Conservation (phyloP, 2,113 vertebrate genomes). For the Periophthalmodon schlosseri region DNA sequence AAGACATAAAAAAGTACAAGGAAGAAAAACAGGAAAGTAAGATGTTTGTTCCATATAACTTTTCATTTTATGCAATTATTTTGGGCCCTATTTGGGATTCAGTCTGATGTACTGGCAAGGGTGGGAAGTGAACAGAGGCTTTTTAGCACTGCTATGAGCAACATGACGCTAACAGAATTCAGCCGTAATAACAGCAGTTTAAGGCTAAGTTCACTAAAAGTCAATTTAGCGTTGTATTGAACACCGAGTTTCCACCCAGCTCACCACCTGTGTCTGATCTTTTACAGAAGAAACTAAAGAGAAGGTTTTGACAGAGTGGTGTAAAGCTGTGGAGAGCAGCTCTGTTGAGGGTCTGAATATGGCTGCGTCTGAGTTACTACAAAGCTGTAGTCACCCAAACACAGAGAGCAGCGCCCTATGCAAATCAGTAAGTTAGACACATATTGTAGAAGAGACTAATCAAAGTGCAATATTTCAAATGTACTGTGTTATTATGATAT, state of each 20-base stretch:
- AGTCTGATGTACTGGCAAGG: background rate
- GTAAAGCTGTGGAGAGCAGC: conserved; percentile 71
- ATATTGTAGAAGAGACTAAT: background rate
- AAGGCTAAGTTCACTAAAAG: too few species aligned
- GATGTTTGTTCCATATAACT: background rate
- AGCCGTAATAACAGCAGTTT: too few species aligned
- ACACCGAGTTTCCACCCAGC: too few species aligned
- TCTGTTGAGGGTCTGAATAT: conserved; percentile 64
- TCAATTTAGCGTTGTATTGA: too few species aligned
- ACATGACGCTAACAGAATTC: background rate
- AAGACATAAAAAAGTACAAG: conserved; percentile 84
- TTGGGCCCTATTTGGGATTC: background rate
- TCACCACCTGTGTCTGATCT: background rate
- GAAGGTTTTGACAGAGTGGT: conserved; percentile 85
- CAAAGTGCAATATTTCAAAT: background rate
- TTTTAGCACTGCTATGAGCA: background rate
- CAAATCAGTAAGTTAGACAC: conserved; percentile 77
- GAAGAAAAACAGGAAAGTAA: conserved; percentile 87
- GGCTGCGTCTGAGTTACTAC: conserved; percentile 50
- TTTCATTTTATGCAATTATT: background rate
- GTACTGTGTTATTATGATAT: background rate
- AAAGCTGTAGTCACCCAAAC: conserved; percentile 72
- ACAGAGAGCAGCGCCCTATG: conserved; percentile 75
- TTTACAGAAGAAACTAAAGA: conserved; percentile 84
- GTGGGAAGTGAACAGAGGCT: background rate